Conservation (phyloP, 2,888 invertebrate genomes). For the Drosophila helvetica region DNA sequence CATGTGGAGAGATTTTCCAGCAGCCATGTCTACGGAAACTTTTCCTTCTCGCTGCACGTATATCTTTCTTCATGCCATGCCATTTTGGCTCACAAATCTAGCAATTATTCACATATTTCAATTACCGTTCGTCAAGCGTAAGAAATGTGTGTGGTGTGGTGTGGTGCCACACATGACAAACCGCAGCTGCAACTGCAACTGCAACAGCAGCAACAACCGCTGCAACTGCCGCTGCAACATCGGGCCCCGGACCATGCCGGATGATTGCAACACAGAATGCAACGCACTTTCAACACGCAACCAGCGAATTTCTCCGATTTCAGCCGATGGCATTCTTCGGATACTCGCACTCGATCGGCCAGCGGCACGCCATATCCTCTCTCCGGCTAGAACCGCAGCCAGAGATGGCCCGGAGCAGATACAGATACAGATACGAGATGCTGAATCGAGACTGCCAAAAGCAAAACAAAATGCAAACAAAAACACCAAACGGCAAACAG, state of each 20-base stretch:
- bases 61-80: slow-evolving; percentile 32
- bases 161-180: slow-evolving; percentile 59
- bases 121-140: slow-evolving; percentile 62
- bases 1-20: slow-evolving; percentile 9
- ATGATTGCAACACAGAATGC: slow-evolving; percentile 47
- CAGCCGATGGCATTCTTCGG: slow-evolving; percentile 58
- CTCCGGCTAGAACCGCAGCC: slow-evolving; percentile 51
- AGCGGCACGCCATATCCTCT: slow-evolving; percentile 53
- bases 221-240: slow-evolving; percentile 46
- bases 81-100: slow-evolving; percentile 48
- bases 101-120: slow-evolving; percentile 74
- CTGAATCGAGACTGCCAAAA: slow-evolving; percentile 14
- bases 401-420: neutral
- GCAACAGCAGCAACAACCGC: neutral
- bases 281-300: slow-evolving; percentile 56
- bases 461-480: slow-evolving; percentile 51
- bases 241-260: slow-evolving; percentile 28
- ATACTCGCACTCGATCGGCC: slow-evolving; percentile 26
- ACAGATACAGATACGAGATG: slow-evolving; percentile 17
- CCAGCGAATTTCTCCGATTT: slow-evolving; percentile 57
- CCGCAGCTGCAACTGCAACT: slow-evolving; percentile 62
- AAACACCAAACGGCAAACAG: slow-evolving; percentile 75
- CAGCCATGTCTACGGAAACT: neutral
- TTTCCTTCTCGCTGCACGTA: slow-evolving; percentile 14
- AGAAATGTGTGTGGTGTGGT: slow-evolving; percentile 43